These are phyloP conservation scores for Metellina segmentata DNA, from an alignment of 2,888 invertebrate species.

Conservation along the genomic window DNA sequence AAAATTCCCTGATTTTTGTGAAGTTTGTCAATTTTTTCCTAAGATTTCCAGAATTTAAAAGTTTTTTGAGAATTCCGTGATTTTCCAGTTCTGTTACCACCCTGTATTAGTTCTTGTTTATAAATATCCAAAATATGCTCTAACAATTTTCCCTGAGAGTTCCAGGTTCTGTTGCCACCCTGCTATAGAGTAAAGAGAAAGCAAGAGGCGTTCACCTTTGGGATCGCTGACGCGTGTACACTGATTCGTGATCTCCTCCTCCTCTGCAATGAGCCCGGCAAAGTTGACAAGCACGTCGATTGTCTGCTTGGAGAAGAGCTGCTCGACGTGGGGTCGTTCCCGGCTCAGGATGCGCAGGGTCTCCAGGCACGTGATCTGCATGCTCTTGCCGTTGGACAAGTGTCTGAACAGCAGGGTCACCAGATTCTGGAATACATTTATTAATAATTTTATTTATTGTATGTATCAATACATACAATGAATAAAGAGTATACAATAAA, in stretches of 20 bases:
- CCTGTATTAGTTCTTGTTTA: no score
- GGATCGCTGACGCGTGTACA: conserved; percentile 76
- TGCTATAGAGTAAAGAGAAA: no score
- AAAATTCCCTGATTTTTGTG: no score
- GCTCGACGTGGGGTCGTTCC: conserved; percentile 88
- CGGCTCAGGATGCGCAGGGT: conserved; percentile 87
- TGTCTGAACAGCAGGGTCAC: conserved; percentile 80
- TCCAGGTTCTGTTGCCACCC: no score
- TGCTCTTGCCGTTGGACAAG: conserved; percentile 80
- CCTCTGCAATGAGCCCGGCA: conserved; percentile 83
- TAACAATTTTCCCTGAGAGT: no score
- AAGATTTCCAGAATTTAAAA: no score
- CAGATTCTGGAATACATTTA: conserved; percentile 81
- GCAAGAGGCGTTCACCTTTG: conserved; percentile 51
- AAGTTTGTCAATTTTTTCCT: no score
- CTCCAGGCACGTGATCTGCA: conserved; percentile 84
- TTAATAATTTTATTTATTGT: not conserved
- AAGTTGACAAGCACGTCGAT: conserved; percentile 86
- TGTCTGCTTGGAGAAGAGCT: conserved; percentile 86
- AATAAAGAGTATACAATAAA: no score
- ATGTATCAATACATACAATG: not conserved
- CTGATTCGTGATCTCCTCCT: conserved; percentile 77
- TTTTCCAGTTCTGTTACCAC: no score
- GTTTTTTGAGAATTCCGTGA: no score
- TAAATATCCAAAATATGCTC: no score